These are phyloP conservation scores for Tinea pellionella DNA, from an alignment of 2,888 invertebrate species.

Conservation along the genomic window DNA sequence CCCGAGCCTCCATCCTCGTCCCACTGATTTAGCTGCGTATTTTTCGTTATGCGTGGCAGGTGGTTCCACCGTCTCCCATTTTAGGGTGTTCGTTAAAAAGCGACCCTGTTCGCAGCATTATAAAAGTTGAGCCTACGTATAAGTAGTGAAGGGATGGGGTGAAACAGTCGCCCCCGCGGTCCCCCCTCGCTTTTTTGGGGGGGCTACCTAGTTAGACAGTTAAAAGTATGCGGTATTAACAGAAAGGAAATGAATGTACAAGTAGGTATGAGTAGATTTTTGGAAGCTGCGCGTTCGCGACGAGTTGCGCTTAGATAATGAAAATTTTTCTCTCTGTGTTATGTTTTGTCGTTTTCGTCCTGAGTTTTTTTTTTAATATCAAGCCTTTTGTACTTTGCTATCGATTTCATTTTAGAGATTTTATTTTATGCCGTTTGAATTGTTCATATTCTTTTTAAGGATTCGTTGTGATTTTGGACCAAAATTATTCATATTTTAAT, in stretches of 20 bases:
- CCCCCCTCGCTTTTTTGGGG: constrained; percentile 17
- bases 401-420: not conserved
- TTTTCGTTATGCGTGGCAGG: constrained; percentile 68
- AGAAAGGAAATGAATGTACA: constrained; percentile 69
- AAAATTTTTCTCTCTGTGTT: constrained; percentile 43
- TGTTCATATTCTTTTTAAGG: not conserved
- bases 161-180: constrained; percentile 22
- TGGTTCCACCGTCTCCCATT: constrained; percentile 38
- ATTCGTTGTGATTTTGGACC: too few species aligned
- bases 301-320: constrained; percentile 57
- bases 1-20: constrained; percentile 32
- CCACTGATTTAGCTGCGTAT: constrained; percentile 50
- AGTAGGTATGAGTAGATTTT: constrained; percentile 38
- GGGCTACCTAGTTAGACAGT: constrained; percentile 66
- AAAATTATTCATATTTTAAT: too few species aligned
- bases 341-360: constrained; percentile 35
- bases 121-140: constrained; percentile 70
- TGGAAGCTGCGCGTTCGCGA: constrained; percentile 52
- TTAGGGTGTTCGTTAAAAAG: constrained; percentile 65
- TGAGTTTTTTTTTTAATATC: constrained; percentile 25
- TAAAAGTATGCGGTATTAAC: constrained; percentile 71
- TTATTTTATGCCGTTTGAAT: not conserved
- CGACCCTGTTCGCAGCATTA: constrained; percentile 66
- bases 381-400: constrained; percentile 1
- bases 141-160: constrained; percentile 56